These are phyloP conservation scores for Menura novaehollandiae DNA, from an alignment of 2,113 vertebrate genomes.

Conservation along the genomic window DNA sequence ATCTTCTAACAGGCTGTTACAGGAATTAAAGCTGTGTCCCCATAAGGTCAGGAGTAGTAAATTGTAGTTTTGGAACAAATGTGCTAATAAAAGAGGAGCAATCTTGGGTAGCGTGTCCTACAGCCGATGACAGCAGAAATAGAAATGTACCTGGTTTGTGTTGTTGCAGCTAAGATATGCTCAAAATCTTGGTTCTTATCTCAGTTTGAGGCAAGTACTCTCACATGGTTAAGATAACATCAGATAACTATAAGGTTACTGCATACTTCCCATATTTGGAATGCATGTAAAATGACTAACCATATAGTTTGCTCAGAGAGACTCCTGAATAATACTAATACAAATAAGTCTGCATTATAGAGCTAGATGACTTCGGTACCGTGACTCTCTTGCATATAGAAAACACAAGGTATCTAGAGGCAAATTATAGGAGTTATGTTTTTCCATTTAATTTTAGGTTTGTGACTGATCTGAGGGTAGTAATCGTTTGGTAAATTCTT, in stretches of 20 bases:
- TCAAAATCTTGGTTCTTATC: not conserved
- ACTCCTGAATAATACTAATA: not conserved
- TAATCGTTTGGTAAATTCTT: not conserved
- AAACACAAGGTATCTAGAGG: not conserved
- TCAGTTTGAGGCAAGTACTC: not conserved
- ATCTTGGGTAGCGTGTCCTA: not conserved
- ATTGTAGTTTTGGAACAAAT: not conserved
- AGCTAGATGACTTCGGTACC: not conserved
- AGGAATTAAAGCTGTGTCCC: not conserved
- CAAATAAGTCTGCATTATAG: not conserved
- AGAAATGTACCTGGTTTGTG: not conserved
- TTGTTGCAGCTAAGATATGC: not conserved
- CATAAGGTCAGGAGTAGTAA: not conserved
- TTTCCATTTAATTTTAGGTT: not conserved
- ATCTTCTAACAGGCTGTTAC: not conserved
- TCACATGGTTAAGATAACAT: not conserved
- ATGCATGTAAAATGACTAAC: not conserved
- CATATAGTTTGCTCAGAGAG: not conserved
- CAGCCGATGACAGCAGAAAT: not conserved
- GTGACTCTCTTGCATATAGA: not conserved
- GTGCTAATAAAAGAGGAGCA: not conserved
- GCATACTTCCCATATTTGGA: not conserved
- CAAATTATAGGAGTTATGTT: not conserved
- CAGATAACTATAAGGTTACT: not conserved
- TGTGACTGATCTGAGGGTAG: not conserved